Evolutionary conservation across 2,113 vertebrate species (phyloP), one percentile per base, ranked within the genome.

Genomic region (Paracyprichromis sp.): DNA sequence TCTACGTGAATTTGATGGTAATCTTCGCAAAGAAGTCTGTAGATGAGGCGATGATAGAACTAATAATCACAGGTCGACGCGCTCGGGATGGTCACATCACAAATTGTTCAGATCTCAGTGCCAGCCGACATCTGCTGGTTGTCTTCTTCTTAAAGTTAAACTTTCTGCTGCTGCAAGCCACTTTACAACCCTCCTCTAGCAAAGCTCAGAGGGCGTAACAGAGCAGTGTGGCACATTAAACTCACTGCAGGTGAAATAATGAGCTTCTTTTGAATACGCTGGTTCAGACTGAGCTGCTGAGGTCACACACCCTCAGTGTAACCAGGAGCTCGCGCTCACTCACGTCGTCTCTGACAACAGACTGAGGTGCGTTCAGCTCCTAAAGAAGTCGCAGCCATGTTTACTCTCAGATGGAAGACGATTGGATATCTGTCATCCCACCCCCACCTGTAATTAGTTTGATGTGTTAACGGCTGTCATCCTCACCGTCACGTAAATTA

Each of bases 401-500:
- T 63, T 26, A 13, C 66, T 59, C 86, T 76, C 79, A 61, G 83
- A 82, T 78, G 10, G 3, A 52, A 83, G 69, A 21, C 4, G 13
- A 57, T 6, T 10, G 80, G 69, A 45, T 6, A 21, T 50, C 71
- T 45, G 43, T 76, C 24, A 50, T 1, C 71, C 2, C 43, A 38
- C 17, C 12, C 61, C 85, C 91, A 92, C 89, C 89, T 92, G 83
- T 92, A 85, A 90, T 88, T 87, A 90, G 84, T 81, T 83, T 80
- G 82, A 83, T 43, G 89, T 87, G 89, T 92, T 84, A 90, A 87
- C 59, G 45, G 31, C 83, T 88, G 86, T 88, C 87, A 63, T 83
- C 85, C 52, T 63, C 71, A 2, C 52, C 40, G 6, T 61, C 84
- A 80, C 8, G 7, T 80, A 86, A 89, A 90, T 90, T 63, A 90